Evolutionary conservation across 2,113 vertebrate genomes (phyloP), one percentile per base, ranked within the genome.

Genomic region (Prolemur simus): DNA sequence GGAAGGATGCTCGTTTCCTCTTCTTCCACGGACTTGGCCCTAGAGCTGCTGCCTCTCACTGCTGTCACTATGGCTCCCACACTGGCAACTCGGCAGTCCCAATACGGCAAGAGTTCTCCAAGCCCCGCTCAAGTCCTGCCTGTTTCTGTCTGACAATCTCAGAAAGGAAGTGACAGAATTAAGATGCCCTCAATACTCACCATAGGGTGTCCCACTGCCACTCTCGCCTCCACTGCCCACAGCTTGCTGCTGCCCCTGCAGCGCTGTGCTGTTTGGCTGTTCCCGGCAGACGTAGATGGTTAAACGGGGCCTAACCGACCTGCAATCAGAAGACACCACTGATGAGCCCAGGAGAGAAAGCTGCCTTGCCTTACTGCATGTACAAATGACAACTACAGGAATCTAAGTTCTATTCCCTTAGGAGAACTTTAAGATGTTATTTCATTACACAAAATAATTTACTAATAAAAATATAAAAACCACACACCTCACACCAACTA

Each of bases 201-300:
- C 99, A 0, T 99, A 99, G 97, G 99, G 99, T 96, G 99, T 98
- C 98, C 99, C 98, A 64, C 99, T 98, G 97, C 98, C 98, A 95
- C 80, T 95, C 29, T 98, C 98, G 5, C 99, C 98, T 34, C 98
- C 98, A 0, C 98, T 98, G 98, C 99, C 99, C 37, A 97, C 97
- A 13, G 98, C 98, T 93, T 97, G 97, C 76, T 98, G 99, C 78
- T 98, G 98, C 95, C 99, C 99, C 21, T 66, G 97, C 98, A 99
- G 98, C 34, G 98, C 98, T 2, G 99, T 95, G 81, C 76, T 54
- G 83, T 94, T 96, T 0, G 99, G 56, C 23, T 98, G 99, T 98
- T 99, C 99, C 98, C 99, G 99, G 98, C 99, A 99, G 96, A 99
- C 99, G 0, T 99, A 99, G 98, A 99, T 98, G 0, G 99, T 99